Conservation (phyloP, 2,797 vertebrate species). For the Enteromius viviparus region DNA sequence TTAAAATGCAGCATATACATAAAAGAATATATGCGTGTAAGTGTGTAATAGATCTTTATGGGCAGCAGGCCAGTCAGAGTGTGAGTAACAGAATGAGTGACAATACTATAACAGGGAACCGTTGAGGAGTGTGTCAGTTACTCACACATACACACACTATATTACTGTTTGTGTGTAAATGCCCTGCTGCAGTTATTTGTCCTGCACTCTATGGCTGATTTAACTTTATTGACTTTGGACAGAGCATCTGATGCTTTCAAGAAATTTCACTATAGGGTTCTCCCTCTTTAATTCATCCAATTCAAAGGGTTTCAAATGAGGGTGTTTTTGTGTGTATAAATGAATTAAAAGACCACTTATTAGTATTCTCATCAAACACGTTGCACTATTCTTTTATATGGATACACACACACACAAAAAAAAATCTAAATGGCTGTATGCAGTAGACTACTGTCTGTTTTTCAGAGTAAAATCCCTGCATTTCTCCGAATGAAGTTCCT, state of each 20-base stretch:
- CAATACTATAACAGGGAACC: slow-evolving; percentile 16
- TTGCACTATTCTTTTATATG: not conserved
- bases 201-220: slow-evolving; percentile 25
- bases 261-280: slow-evolving; percentile 8
- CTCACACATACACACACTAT: not conserved
- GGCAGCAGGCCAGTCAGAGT: slow-evolving; percentile 3
- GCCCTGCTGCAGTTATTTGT: slow-evolving; percentile 21
- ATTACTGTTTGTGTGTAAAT: slow-evolving; percentile 21
- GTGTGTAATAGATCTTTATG: slow-evolving; percentile 10
- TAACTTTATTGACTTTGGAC: slow-evolving; percentile 51
- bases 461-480: too few species aligned
- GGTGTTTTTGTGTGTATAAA: not conserved
- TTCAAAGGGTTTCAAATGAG: slow-evolving; percentile 1
- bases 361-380: slow-evolving; percentile 14
- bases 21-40: slow-evolving; percentile 7
- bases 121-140: slow-evolving; percentile 9
- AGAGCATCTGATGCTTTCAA: slow-evolving; percentile 30
- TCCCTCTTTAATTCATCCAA: slow-evolving; percentile 25
- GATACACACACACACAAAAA: not conserved
- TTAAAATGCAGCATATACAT: not conserved
- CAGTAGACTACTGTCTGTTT: not conserved
- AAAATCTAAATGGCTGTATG: not conserved
- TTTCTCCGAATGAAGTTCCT: not conserved
- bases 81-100: slow-evolving; percentile 30
- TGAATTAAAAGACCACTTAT: not conserved